Evolutionary conservation across 1,140 invertebrate species (phyloP), one percentile per base, ranked within the genome.

Genomic region (Riptortus pedestris): DNA sequence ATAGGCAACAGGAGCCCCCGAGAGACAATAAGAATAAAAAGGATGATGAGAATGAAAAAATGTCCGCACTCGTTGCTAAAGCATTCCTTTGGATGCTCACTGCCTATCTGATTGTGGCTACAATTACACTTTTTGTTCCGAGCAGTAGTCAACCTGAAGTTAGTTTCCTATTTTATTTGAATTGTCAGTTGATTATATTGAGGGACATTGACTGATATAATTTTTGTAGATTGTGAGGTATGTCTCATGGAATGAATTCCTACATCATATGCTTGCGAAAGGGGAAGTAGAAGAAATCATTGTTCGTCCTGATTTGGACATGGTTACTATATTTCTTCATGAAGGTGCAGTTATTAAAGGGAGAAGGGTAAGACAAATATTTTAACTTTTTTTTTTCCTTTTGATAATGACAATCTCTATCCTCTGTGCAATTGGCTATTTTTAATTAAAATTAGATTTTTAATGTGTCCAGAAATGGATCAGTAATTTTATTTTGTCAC

Each of bases 221-320:
- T 60, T 27, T 31, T 65, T 67, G 22, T 67, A 75, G 74, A 66
- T 74, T 14, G 66, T 78, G 26, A 71, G 78, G 45, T 91, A 87
- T 76, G 85, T 95, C 22, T 93, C 90, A 0, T 96, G 93, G 93
- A 91, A 94, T 79, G 93, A 96, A 78, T 96, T 96, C 79, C 80
- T 93, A 1, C 85, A 94, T 74, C 85, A 93, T 63, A 92, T 96
- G 89, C 74, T 96, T 48, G 83, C 86, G 0, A 92, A 91, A 76
- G 93, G 93, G 20, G 92, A 96, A 80, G 92, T 96, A 0, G 84
- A 92, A 72, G 83, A 91, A 75, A 77, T 96, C 51, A 85, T 92
- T 68, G 83, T 96, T 0, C 78, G 84, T 38, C 91, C 92, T 1
- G 87, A 90, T 72, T 75, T 86, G 66, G 89, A 91, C 71, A 80